Evolutionary conservation across 2,797 vertebrate genomes (phyloP).

Genomic region (Pelobates cultripes): DNA sequence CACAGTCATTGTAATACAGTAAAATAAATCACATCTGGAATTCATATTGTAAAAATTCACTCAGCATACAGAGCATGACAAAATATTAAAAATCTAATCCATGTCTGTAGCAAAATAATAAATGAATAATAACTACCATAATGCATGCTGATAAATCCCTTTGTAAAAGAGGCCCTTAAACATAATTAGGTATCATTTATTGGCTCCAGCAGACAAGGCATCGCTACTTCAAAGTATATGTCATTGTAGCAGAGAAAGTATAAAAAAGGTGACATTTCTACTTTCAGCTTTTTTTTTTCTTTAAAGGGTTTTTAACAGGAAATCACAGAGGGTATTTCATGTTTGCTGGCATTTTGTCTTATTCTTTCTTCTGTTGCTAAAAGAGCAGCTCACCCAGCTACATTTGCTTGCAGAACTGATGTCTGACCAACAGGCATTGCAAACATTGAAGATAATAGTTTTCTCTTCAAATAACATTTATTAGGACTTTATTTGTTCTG

Average conservation of each 20-base stretch:
- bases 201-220: neutral
- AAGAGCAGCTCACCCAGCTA: conserved; percentile 11
- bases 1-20: conserved; percentile 12
- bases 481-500: conserved; percentile 28
- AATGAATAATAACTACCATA: neutral
- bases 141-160: neutral
- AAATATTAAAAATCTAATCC: conserved; percentile 1
- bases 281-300: neutral
- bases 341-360: conserved; percentile 3
- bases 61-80: conserved; percentile 16
- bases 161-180: neutral
- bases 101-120: conserved; percentile 7
- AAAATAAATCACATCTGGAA: conserved; percentile 22
- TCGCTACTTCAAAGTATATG: neutral
- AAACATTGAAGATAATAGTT: conserved; percentile 8
- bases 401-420: conserved; percentile 18
- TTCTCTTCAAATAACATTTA: conserved; percentile 39
- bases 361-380: conserved; percentile 6
- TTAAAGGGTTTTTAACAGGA: neutral
- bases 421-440: conserved; percentile 24
- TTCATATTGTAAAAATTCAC: conserved; percentile 8
- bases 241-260: neutral
- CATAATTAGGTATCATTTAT: neutral
- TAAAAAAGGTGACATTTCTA: neutral
- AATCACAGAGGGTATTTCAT: neutral